phyloP scores from a whole-genome alignment of 2,888 invertebrate genomes.

The Agonopterix subpropinquella region DNA sequence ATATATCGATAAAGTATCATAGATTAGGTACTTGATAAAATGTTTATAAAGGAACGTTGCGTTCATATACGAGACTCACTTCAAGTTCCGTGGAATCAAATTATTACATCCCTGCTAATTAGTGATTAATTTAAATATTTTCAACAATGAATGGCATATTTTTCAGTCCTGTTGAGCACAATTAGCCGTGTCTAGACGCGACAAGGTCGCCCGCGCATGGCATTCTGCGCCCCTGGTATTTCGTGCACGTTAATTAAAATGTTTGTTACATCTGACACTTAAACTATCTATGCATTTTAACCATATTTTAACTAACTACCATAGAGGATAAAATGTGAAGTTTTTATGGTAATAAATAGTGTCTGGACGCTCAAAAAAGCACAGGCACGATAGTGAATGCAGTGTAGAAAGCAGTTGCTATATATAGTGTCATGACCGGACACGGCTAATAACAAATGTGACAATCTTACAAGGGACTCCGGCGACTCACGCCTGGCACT shows the following conservation, averaged over 20 bases:
- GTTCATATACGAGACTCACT: no score
- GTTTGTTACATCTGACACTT: no score
- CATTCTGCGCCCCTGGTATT: neutral
- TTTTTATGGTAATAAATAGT: neutral
- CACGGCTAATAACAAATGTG: slow-evolving; percentile 11
- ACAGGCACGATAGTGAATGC: neutral
- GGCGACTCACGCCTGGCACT: slow-evolving; percentile 11
- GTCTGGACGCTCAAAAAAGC: neutral
- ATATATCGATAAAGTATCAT: no score
- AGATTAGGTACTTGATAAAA: no score
- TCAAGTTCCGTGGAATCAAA: no score
- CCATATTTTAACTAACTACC: no score
- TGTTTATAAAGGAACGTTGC: no score
- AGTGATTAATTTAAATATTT: slow-evolving; percentile 8
- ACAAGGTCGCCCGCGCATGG: neutral
- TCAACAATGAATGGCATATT: slow-evolving; percentile 17
- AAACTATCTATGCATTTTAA: no score
- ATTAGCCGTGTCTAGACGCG: slow-evolving; percentile 14
- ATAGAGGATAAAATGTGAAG: neutral
- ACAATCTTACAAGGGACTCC: slow-evolving; percentile 8
- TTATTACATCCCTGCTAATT: neutral
- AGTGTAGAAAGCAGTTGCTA: neutral
- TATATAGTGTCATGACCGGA: slow-evolving; percentile 5
- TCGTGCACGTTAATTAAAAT: neutral
- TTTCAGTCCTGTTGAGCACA: slow-evolving; percentile 17